Evolutionary conservation across 1,140 invertebrate species (phyloP), one percentile per base, ranked within the genome.

Genomic region (Pachypeltis micranthus): DNA sequence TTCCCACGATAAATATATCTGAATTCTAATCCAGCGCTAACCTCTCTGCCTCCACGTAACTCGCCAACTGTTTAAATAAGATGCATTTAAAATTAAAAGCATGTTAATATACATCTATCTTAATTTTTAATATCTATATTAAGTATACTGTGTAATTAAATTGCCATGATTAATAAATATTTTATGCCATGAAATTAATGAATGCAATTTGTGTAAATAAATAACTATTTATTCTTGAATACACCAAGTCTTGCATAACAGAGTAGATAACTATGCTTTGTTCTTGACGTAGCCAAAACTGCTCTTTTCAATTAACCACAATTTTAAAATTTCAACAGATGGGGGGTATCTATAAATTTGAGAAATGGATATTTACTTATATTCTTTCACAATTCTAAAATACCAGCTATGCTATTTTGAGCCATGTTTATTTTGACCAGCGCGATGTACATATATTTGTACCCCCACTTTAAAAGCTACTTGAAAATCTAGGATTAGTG

Each of bases 1-100:
- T 26, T 58, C 64, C 58, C 59, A 62, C 60, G 55, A 66, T 65
- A 62, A 65, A 65, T 65, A 60, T 65, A 58, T 63, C 34, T 34
- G 51, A 57, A 63, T 59, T 56, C 60, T 64, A 61, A 65, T 59
- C 34, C 61, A 63, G 44, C 61, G 56, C 61, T 65, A 66, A 70
- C 72, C 74, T 72, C 72, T 74, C 73, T 75, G 74, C 72, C 71
- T 74, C 74, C 74, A 75, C 75, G 74, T 75, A 75, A 74, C 73
- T 72, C 64, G 64, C 39, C 64, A 65, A 65, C 64, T 65, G 61
- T 65, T 65, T 65, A 65, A 65, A 65, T 65, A 62, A 65, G 62
- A 65, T 65, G 64, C 64, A 65, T 65, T 62, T 59, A 31, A 65
- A 65, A 59, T 44, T 21, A 62, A 65, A 58, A 63, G 64, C 64